Percentiles rank a stretch among this genome's conserved stretches.
These are phyloP conservation scores for Meganola albula DNA, from an alignment of 2,888 invertebrate genomes.

Conservation along the genomic window DNA sequence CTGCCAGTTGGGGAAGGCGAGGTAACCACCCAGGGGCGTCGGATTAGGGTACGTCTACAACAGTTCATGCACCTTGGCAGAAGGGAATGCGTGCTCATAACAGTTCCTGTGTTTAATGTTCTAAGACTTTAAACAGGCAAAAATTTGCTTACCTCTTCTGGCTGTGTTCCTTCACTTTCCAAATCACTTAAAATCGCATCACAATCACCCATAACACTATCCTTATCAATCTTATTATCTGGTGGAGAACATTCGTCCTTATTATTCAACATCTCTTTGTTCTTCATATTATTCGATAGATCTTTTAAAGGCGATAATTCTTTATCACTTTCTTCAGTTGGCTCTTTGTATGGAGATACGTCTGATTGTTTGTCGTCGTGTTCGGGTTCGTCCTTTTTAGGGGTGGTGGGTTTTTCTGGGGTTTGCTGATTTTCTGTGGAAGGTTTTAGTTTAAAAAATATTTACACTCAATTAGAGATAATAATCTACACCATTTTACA, in stretches of 20 bases:
- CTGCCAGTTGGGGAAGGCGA: too few species aligned
- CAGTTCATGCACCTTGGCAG: too few species aligned
- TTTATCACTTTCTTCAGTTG: conserved; percentile 44
- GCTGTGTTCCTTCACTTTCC: conserved; percentile 92
- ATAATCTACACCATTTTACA: too few species aligned
- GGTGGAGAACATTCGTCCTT: conserved; percentile 67
- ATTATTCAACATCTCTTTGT: conserved; percentile 58
- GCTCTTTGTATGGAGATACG: conserved; percentile 42
- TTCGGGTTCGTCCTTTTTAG: conserved; percentile 51
- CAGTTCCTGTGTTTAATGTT: too few species aligned
- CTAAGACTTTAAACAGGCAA: neutral
- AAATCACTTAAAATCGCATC: conserved; percentile 82
- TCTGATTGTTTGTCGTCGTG: conserved; percentile 33
- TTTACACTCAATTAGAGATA: too few species aligned
- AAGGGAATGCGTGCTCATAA: too few species aligned
- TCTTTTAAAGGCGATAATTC: conserved; percentile 56
- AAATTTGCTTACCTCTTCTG: conserved; percentile 81
- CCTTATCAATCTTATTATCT: conserved; percentile 73
- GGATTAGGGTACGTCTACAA: too few species aligned
- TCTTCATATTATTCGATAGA: conserved; percentile 47
- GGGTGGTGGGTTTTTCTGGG: conserved; percentile 50
- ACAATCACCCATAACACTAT: conserved; percentile 81
- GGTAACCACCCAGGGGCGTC: too few species aligned
- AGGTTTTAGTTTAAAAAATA: too few species aligned
- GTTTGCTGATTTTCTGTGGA: conserved; percentile 31